Base-by-base conservation (phyloP, 1,140 invertebrate species). In the Phenacoccus solenopsis region DNA sequence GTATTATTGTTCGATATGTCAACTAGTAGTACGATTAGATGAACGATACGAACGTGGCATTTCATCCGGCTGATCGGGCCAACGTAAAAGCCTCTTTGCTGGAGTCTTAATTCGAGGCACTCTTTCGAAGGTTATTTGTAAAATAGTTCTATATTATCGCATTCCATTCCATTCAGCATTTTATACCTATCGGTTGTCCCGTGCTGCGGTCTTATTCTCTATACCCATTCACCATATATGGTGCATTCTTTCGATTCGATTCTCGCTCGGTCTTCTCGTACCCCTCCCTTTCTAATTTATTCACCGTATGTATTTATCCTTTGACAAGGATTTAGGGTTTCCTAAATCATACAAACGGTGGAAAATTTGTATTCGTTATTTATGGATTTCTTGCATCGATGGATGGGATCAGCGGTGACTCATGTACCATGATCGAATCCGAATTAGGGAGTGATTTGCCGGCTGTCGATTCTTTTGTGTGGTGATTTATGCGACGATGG, bases 111-210 rank as follows among this genome's bases (percentile, higher is more conserved):
- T 49, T 49, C 38, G 38, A 49, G 38, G 38, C 38, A 49, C 38
- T 49, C 38, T 49, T 16, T n/a, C 38, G 38, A 49, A 49, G 13
- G 38, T 49, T 49, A 49, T 49, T 49, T 49, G 13, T 49, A 10
- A 49, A 49, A 49, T 49, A 49, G 38, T 49, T 49, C 38, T 49
- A 49, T 49, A 49, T 49, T 49, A 49, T 49, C 20, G 38, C 38
- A 49, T 49, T 49, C 38, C 38, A 49, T 49, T 49, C 38, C 38
- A 49, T 49, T 49, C 38, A 49, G 38, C 20, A 49, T 49, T 49
- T 49, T 49, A n/a, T n/a, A 49, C 38, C 38, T 49, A 49, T 49
- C 38, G 38, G 38, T 49, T 49, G 38, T 49, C 38, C 38, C 38
- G 38, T 49, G 38, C 38, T 49, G 20, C 38, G 38, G 38, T 49